Evolutionary conservation across 2,888 invertebrate genomes (phyloP), one percentile per base, ranked within the genome.

Genomic region (Idaea aversata): DNA sequence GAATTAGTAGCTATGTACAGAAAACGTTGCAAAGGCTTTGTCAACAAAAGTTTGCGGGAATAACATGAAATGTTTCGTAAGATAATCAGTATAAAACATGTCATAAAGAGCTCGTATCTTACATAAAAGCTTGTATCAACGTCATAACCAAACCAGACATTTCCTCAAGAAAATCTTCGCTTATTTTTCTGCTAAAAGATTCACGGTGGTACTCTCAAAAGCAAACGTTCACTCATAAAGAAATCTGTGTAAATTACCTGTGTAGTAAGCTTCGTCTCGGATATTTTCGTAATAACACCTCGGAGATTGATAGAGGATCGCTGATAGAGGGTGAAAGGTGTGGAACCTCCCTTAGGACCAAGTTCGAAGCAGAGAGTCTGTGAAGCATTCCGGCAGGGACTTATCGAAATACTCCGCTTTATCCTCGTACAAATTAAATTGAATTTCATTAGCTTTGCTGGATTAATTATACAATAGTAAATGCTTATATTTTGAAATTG

Each of bases 391-490:
- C 65, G 47, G 67, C 64, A 58, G 67, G 66, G 68, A 64, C 62
- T 69, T 66, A 68, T 70, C 63, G 66, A 68, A 66, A 61, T 62
- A 66, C 66, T 63, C 62, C 66, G 68, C 63, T 69, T 66, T 63
- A 70, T 67, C 68, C 70, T 36, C 65, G 66, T 66, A 67, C 72
- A 47, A 67, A 70, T 71, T 71, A 69, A 71, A 70, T 71, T 70
- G 65, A 67, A 68, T 66, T 36, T 66, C 64, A 68, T 66, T 68
- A 64, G 64, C 63, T 67, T 67, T 65, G 60, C 61, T 63, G 61
- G 59, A 62, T 65, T 63, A 67, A 68, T 63, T 47, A 7, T 47
- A 47, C 47, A 47, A 47, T 47, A 47, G 47, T 47, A 13, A 10
- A 47, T 5, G 7, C 13, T 47, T 3, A 47, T 47, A 47, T 47